phyloP scores from a whole-genome alignment of 37 sponge, comb jelly and placozoan species.

The Axinella damicornis region DNA sequence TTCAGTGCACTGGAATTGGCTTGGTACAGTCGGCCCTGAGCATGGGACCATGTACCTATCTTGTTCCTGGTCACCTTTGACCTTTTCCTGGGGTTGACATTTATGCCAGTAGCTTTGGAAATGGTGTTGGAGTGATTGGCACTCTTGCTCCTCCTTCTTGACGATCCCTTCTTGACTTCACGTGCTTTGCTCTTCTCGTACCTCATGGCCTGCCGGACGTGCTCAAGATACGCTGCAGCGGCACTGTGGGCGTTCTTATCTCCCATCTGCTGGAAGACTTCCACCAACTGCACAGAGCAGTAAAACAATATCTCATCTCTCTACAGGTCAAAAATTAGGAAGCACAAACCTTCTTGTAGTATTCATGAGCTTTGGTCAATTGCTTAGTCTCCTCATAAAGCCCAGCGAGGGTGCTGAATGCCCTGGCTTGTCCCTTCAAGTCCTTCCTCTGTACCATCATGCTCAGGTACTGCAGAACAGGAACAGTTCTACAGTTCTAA shows the following conservation, averaged over 20 bases:
- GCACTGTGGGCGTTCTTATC: slow-evolving; percentile 4
- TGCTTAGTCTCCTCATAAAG: slow-evolving; percentile 46
- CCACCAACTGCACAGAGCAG: slow-evolving; percentile 13
- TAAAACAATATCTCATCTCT: background rate
- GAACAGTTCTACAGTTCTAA: too few species aligned
- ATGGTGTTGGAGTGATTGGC: too few species aligned
- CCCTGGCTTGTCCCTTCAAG: slow-evolving; percentile 53
- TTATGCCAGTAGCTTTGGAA: too few species aligned
- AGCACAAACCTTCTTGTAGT: slow-evolving; percentile 56
- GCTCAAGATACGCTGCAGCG: background rate
- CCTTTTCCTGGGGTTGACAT: too few species aligned
- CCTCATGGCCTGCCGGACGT: background rate
- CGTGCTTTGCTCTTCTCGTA: slow-evolving; percentile 8
- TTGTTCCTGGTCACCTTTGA: too few species aligned
- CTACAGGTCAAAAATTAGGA: background rate
- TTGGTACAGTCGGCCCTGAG: too few species aligned
- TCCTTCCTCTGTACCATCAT: slow-evolving; percentile 41
- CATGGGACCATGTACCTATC: too few species aligned
- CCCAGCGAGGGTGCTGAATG: slow-evolving; percentile 30
- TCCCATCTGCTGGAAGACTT: slow-evolving; percentile 38
- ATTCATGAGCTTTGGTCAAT: slow-evolving; percentile 38
- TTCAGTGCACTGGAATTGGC: too few species aligned
- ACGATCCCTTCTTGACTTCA: too few species aligned
- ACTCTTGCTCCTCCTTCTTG: too few species aligned
- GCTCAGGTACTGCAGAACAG: slow-evolving; percentile 51